Conservation (phyloP, 2,113 vertebrate species). For the Oenanthe oenanthe region DNA sequence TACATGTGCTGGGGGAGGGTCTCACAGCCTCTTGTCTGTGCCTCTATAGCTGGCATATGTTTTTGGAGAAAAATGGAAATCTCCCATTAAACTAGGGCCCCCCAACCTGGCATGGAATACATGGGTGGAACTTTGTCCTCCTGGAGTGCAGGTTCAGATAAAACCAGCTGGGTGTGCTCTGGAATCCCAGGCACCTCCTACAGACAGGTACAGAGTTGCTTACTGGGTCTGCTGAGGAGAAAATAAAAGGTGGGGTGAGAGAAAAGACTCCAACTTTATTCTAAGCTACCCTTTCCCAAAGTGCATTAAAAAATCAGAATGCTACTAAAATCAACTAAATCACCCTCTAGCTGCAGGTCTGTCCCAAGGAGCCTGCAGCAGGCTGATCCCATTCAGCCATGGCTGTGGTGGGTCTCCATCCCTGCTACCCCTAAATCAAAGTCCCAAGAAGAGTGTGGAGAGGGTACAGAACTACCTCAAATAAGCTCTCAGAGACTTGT, state of each 20-base stretch:
- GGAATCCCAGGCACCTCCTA: neutral
- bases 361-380: neutral
- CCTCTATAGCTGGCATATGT: neutral
- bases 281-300: neutral
- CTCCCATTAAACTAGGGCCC: neutral
- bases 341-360: neutral
- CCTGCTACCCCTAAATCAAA: neutral
- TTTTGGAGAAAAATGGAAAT: neutral
- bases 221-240: neutral
- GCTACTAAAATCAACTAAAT: constrained; percentile 13
- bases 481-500: neutral
- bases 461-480: neutral
- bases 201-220: neutral
- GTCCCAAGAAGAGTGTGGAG: accelerated
- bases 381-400: neutral
- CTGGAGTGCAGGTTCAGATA: neutral
- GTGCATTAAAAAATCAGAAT: constrained; percentile 16
- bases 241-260: neutral
- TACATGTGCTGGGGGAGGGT: accelerated
- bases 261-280: neutral
- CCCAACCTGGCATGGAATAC: neutral
- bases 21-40: neutral
- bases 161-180: neutral
- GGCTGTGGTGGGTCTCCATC: accelerated
- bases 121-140: neutral